Base-by-base conservation (phyloP, 2,113 vertebrate species). In the Murina feae region DNA sequence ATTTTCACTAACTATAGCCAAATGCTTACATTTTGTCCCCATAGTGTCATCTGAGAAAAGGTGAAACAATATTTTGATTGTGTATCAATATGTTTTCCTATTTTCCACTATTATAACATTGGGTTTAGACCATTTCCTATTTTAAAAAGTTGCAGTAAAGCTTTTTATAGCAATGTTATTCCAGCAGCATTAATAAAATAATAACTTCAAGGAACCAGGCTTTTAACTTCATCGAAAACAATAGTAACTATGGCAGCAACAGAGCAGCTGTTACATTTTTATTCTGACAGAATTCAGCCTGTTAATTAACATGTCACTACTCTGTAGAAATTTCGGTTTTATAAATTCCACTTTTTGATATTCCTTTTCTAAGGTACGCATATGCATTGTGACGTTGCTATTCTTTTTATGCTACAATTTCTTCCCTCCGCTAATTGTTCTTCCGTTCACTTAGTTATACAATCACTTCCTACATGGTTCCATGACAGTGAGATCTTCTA, bases 341-440 rank as follows among this genome's bases (percentile, higher is more conserved):
- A 93, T 60, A 86, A 80, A 2, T 37, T 89, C 95, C 72, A 74
- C 37, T 66, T 53, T 79, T 88, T 21, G 47, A 42, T n/a, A 14
- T 65, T 72, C 42, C 0, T 97, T 96, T 96, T 84, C 72, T 87
- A 91, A 49, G 42, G 60, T 30, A 58, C 12, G 20, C 78, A 90
- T 58, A 47, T 17, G 69, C 16, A 93, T 6, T 82, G 28, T 5
- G 84, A 74, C 63, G 88, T 96, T 65, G 39, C n/a, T 96, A 21
- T 95, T 93, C 58, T 17, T 86, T 92, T 93, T 91, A 47, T 86
- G 37, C 80, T 87, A 86, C 18, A 66, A 68, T 92, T 68, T 85
- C 83, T 88, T 94, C 13, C 68, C 74, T 20, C 3, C 2, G 90
- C 0, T 63, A 63, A 86, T 75, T 93, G 9, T 49, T 68, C 53